phyloP scores from a whole-genome alignment of 2,797 vertebrate species.

The Notamacropus eugenii region DNA sequence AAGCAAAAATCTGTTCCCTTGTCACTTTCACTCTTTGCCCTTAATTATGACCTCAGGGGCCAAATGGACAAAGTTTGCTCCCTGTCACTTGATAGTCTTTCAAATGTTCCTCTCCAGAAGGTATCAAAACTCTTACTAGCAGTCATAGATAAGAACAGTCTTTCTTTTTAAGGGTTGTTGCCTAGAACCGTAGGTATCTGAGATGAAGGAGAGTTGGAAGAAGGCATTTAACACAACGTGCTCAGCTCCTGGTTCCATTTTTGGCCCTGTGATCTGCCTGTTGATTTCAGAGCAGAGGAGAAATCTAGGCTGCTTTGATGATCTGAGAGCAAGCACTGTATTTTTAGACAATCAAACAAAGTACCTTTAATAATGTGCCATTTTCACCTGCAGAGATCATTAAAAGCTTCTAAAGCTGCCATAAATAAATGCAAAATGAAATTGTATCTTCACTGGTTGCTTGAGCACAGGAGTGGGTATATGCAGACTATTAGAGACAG shows the following conservation, averaged over 20 bases:
- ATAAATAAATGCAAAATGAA: too few relatives aligned
- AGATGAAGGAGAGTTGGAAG: not conserved
- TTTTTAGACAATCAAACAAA: not conserved
- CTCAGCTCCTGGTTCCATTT: not conserved
- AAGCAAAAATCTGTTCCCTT: not conserved
- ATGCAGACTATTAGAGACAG: not conserved
- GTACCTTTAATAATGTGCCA: slow-evolving; percentile 1
- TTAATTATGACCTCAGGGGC: not conserved
- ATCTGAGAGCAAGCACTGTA: not conserved
- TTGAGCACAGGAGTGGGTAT: not conserved
- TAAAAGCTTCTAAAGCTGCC: not conserved
- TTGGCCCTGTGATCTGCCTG: not conserved
- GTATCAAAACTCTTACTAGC: slow-evolving; percentile 43
- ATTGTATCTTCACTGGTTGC: not conserved
- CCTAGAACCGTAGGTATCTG: not conserved
- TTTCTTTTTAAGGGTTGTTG: not conserved
- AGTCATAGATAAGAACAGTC: not conserved
- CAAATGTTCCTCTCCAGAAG: slow-evolving; percentile 49
- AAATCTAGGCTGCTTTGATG: not conserved
- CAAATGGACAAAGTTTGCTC: not conserved
- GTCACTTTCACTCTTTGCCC: not conserved
- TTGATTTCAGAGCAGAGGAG: not conserved
- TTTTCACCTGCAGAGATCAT: not conserved
- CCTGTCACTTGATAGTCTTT: not conserved
- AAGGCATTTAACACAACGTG: slow-evolving; percentile 31